Base-by-base conservation (phyloP, 2,888 invertebrate genomes). In the Andrena marginata region DNA sequence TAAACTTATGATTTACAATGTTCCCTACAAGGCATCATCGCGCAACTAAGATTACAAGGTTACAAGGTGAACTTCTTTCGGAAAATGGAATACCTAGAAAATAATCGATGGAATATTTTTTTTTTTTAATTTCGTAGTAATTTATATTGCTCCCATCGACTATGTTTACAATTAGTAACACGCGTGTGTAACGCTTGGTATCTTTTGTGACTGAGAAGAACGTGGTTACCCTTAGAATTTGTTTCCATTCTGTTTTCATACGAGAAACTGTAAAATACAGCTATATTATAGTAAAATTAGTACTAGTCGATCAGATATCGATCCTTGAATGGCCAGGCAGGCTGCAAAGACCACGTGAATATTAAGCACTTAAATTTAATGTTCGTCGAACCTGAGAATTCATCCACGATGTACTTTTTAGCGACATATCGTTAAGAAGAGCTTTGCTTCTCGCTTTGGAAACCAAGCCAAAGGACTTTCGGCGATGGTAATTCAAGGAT, bases 351-450 rank as follows among this genome's bases (percentile, higher is more conserved):
- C 89, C 87, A 89, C 89, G 88, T 90, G 90, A 89, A 90, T 77
- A 90, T 89, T 89, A 89, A 89, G 79, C 89, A 82, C 84, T 86
- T 84, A 85, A 88, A 89, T 87, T 83, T 85, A 90, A 87, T 76
- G 82, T 87, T 84, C 87, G 85, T 90, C 79, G 85, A 84, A 89
- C 89, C 90, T 90, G 90, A 90, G 90, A 90, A 77, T 88, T 85
- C 82, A 90, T 90, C 84, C 89, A 90, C 90, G 87, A 87, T 86
- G 89, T 87, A 86, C 88, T 87, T 88, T 90, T 89, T 89, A 89
- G 85, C 88, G 80, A 82, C 69, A 71, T 84, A 75, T 80, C 69
- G 56, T 81, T 82, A 73, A 82, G 67, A 80, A 76, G 62, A 74
- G 59, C 26, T 23, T 62, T 49, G 51, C 71, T 82, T 81, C 60